Evolutionary conservation across 2,797 vertebrate genomes (phyloP), one percentile per base, ranked within the genome.

Genomic region (Netta rufina): DNA sequence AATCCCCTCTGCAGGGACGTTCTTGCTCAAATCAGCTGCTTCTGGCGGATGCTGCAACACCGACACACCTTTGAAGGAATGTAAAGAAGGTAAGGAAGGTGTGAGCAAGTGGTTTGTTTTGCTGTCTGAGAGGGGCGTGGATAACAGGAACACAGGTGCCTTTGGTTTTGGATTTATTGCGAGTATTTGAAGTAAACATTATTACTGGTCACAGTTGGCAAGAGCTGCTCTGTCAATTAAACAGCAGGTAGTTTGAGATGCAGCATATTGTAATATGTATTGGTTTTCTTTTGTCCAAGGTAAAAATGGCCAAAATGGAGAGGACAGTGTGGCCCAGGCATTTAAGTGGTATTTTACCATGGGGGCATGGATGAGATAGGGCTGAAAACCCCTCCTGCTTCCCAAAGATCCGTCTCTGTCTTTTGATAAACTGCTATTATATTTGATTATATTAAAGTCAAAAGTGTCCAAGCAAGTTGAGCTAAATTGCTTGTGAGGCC

Each of bases 401-500:
- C 36, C 41, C 53, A 5, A 4, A 2, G 4, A 4, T 38, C 32
- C 28, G 56, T 22, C 4, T 56, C 28, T 25, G 11, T n/a, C 70
- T 49, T 80, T 73, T n/a, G 13, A 25, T 25, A 22, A 49, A 67
- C 32, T 38, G 24, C 49, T 49, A 14, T 49, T 49, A 49, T 49
- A 24, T 24, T 49, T 25, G 22, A 13, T 49, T 49, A 49, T 24
- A 49, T 49, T 49, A 49, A 49, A 49, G 8, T 49, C 49, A 49
- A 49, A 84, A 33, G 3, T 9, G 36, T 5, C 15, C 27, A 28
- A 6, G 2, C 13, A 77, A 20, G 13, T 45, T 32, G 28, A 80
- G 10, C 10, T n/a, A 45, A 62, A 53, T 39, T 3, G 27, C 25
- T 13, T 13, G 0, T 19, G 22, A 43, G 3, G 5, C 76, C 36